Percentiles rank a stretch among this genome's conserved stretches.
Conservation (phyloP, 2,888 invertebrate species). For the Orgyia antiqua region DNA sequence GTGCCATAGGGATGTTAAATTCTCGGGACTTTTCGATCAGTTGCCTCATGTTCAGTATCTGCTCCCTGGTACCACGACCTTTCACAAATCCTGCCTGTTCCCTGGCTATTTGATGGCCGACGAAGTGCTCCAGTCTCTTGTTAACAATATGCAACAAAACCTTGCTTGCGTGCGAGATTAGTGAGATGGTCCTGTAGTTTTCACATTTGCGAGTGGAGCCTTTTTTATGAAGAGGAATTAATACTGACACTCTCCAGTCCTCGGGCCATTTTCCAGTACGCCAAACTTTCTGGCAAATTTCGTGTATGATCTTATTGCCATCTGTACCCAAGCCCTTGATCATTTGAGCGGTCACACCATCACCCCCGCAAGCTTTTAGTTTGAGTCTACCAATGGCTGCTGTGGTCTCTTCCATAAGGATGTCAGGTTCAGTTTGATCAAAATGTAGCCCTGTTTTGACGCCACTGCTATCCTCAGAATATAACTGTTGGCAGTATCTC, state of each 20-base stretch:
- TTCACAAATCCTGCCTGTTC: background rate
- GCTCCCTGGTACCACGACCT: too few species aligned
- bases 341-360: too few species aligned
- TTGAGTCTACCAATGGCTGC: too few species aligned
- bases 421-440: too few species aligned
- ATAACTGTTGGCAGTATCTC: too few species aligned
- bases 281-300: background rate
- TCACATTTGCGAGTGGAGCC: background rate
- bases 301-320: background rate
- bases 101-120: background rate
- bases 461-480: too few species aligned
- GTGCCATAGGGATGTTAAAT: background rate
- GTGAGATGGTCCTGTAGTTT: background rate
- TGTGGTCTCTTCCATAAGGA: too few species aligned
- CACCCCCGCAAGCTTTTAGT: too few species aligned
- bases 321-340: background rate
- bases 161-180: background rate
- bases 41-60: background rate
- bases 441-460: too few species aligned
- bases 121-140: background rate
- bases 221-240: background rate
- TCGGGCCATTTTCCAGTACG: background rate
- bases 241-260: background rate
- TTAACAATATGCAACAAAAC: background rate
- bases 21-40: background rate